Evolutionary conservation across 2,888 invertebrate species (phyloP), one percentile per base, ranked within the genome.

Genomic region (Lissocephala sabroskyi): DNA sequence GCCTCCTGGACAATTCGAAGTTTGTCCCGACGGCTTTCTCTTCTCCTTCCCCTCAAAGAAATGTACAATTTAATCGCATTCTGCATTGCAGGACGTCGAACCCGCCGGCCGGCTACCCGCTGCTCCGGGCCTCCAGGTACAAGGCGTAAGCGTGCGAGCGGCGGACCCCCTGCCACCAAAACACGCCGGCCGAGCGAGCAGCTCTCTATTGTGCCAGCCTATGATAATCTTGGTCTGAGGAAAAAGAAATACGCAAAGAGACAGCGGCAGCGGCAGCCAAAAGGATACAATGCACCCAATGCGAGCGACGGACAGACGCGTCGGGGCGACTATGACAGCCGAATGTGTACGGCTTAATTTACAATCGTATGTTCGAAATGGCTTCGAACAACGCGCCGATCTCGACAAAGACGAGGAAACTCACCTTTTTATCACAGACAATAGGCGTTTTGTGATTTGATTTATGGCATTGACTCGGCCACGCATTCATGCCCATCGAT

Each of bases 381-480:
- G n/a, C 10, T 30, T 30, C 37, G 14, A 33, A 16, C 16, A 5
- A 11, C n/a, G n/a, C 37, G 16, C 10, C 37, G 14, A 35, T 10
- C 9, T 9, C 33, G 6, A 2, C n/a, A 32, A 32, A 33, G 14
- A 33, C 11, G 9, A 35, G 16, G 16, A 35, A 35, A 35, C 16
- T 1, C 11, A 37, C 37, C 19, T 37, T n/a, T 37, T n/a, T n/a
- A 11, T 18, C 37, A 37, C 19, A 10, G 19, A 37, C 37, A 37
- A 37, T 37, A 19, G 11, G 18, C 37, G 10, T n/a, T 37, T n/a
- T 37, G 37, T 37, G 37, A 37, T 11, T 37, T 37, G 37, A 37
- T 37, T 37, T 37, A 37, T 37, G 37, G 23, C 11, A n/a, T 37
- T 19, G 37, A 37, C 37, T 19, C 19, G 3, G 3, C 6, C 3